These are phyloP conservation scores for Labeo catla DNA, from an alignment of 2,113 vertebrate species.

Conservation along the genomic window DNA sequence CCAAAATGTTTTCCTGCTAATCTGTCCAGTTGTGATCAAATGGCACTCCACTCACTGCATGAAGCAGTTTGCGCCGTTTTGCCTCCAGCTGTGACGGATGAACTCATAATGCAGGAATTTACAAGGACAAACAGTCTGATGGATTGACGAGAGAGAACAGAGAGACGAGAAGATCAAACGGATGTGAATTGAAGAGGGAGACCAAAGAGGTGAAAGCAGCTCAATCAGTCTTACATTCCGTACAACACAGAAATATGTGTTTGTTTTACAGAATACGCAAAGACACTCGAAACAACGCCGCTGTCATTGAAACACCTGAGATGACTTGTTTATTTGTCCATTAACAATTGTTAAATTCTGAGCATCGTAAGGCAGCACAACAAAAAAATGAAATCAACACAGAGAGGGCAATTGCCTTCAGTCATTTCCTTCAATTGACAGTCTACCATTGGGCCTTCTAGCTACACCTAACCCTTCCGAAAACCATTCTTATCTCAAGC, in stretches of 20 bases:
- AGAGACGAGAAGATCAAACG: not conserved
- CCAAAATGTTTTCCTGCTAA: not conserved
- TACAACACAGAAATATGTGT: not conserved
- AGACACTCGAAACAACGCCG: not conserved
- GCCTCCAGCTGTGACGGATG: not conserved
- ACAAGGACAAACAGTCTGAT: conserved; percentile 11
- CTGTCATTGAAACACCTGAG: not conserved
- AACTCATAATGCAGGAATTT: not conserved
- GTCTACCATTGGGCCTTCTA: not conserved
- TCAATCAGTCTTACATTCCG: conserved; percentile 3
- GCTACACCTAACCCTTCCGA: not conserved
- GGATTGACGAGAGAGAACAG: not conserved
- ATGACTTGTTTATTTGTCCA: not conserved
- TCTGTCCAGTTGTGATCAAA: not conserved
- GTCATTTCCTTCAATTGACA: not conserved
- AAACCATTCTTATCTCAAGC: not conserved
- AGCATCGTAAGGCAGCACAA: not conserved
- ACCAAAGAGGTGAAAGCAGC: not conserved
- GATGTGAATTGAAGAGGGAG: not conserved
- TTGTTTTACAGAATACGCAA: not conserved
- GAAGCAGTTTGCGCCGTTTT: not conserved
- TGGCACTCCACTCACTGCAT: not conserved
- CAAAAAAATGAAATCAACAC: not conserved
- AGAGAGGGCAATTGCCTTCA: not conserved
- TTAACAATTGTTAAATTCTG: not conserved